These are phyloP conservation scores for Orchesella flavescens DNA, from an alignment of 2,888 invertebrate genomes.

Conservation along the genomic window DNA sequence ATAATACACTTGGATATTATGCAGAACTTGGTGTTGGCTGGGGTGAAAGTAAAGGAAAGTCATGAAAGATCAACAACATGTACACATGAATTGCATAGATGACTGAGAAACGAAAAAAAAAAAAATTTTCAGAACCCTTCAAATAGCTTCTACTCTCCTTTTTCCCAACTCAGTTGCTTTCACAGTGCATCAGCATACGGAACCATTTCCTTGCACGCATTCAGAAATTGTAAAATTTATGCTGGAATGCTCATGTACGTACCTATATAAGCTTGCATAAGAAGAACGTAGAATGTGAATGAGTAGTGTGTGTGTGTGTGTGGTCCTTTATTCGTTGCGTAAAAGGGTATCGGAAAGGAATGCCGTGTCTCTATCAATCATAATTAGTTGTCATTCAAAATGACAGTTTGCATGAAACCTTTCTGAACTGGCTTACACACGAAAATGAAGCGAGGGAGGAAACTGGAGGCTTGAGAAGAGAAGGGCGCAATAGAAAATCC, in stretches of 20 bases:
- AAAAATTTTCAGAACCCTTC: not conserved
- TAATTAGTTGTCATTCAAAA: conserved; percentile 71
- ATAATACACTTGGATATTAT: not conserved
- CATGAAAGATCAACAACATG: not conserved
- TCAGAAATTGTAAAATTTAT: not conserved
- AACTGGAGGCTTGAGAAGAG: not conserved
- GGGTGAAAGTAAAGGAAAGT: conserved; percentile 16
- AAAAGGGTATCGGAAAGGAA: conserved; percentile 59
- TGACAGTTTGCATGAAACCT: conserved; percentile 63
- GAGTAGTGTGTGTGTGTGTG: not conserved
- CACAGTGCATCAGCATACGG: not conserved
- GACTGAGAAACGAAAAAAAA: not conserved
- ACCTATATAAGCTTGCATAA: not conserved
- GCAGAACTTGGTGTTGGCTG: not conserved
- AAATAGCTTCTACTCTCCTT: conserved; percentile 10
- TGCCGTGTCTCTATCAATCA: conserved; percentile 71
- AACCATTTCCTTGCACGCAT: not conserved
- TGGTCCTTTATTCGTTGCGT: conserved; percentile 4
- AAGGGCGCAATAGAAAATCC: not conserved
- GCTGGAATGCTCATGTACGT: not conserved
- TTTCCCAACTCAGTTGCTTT: not conserved
- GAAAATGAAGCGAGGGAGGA: conserved; percentile 1
- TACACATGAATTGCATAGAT: not conserved
- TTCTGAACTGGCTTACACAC: conserved; percentile 31
- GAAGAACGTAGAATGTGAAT: conserved; percentile 1